phyloP scores from a whole-genome alignment of 1,140 invertebrate species.

The Ostrea edulis region DNA sequence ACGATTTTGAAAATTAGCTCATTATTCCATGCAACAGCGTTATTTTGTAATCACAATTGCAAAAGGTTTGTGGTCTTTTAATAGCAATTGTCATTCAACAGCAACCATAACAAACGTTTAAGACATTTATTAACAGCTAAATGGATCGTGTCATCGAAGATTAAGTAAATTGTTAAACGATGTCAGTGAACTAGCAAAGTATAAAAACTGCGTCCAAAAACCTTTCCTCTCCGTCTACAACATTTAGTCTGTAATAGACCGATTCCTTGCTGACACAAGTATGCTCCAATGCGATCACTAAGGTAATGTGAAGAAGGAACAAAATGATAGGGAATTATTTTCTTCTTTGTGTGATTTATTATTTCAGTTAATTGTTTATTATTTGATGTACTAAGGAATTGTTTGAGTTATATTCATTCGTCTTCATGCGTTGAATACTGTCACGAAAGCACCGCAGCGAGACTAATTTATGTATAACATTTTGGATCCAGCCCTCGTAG shows the following conservation, averaged over 20 bases:
- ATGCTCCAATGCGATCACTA: too few relatives aligned
- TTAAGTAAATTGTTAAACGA: background rate
- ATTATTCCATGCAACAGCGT: too few relatives aligned
- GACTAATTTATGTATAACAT: constrained; percentile 27
- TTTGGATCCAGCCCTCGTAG: constrained; percentile 11
- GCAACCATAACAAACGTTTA: background rate
- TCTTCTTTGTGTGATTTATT: constrained; percentile 13
- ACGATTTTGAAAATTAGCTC: too few relatives aligned
- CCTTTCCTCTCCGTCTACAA: background rate
- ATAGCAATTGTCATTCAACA: background rate
- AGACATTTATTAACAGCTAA: background rate
- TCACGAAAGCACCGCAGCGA: background rate
- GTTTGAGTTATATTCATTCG: constrained; percentile 9
- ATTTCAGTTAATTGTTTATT: constrained; percentile 28
- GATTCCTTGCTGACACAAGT: too few relatives aligned
- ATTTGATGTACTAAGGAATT: constrained; percentile 5
- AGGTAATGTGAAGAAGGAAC: background rate
- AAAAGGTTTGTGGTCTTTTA: too few relatives aligned
- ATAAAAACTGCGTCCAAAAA: background rate
- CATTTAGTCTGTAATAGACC: too few relatives aligned
- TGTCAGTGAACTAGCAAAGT: background rate
- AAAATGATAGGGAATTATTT: background rate
- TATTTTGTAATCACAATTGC: too few relatives aligned
- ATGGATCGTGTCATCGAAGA: background rate
- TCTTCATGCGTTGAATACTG: constrained; percentile 1